A percentile compares a stretch with the other conserved stretches of the same genome.
phyloP scores from a whole-genome alignment of 1,140 invertebrate genomes.

The Tetranychus urticae region DNA sequence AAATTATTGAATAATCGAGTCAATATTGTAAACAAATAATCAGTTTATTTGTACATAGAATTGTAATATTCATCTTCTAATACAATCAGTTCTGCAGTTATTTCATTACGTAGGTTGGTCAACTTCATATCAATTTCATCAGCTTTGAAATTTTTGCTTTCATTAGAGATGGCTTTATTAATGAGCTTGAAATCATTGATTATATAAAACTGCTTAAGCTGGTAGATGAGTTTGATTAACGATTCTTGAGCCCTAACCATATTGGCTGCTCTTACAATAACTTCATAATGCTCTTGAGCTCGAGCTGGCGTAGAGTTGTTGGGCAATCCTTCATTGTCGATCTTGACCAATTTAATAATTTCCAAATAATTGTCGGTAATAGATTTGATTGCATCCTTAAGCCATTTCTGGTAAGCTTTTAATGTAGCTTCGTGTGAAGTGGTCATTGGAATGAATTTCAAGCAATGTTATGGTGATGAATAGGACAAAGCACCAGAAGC shows the following conservation, averaged over 20 bases:
- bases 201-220: slow-evolving; percentile 88
- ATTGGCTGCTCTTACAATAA: slow-evolving; percentile 32
- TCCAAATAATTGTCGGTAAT: slow-evolving; percentile 92
- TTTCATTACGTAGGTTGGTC: slow-evolving; percentile 70
- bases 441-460: background rate
- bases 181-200: slow-evolving; percentile 90
- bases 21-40: too few relatives aligned
- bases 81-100: slow-evolving; percentile 81
- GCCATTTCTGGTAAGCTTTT: slow-evolving; percentile 68
- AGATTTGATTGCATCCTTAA: slow-evolving; percentile 86
- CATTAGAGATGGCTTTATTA: slow-evolving; percentile 61
- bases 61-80: slow-evolving; percentile 86
- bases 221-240: slow-evolving; percentile 80
- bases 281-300: slow-evolving; percentile 82
- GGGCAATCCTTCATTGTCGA: slow-evolving; percentile 72
- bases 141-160: background rate
- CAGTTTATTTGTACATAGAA: slow-evolving; percentile 5
- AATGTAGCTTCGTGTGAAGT: background rate
- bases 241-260: slow-evolving; percentile 72
- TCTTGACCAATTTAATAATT: slow-evolving; percentile 73
- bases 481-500: too few relatives aligned
- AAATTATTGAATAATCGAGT: too few relatives aligned
- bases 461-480: too few relatives aligned
- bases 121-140: slow-evolving; percentile 49
- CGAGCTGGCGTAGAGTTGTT: slow-evolving; percentile 33